Percentiles rank a stretch among this genome's conserved stretches.
Conservation (phyloP, 2,888 invertebrate species). For the Dryobota labecula region DNA sequence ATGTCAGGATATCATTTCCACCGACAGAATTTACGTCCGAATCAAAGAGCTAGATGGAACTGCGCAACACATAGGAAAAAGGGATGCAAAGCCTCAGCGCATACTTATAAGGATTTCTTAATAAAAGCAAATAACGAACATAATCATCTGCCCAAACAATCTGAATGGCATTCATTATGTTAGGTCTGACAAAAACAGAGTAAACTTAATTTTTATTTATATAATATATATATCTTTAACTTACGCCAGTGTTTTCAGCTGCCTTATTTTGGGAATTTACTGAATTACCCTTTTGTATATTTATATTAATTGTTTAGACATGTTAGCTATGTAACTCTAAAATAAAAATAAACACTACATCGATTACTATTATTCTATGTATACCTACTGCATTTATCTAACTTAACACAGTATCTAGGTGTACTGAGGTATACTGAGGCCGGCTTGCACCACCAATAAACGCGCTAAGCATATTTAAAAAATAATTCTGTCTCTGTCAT, state of each 20-base stretch:
- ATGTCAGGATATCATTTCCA: slow-evolving; percentile 33
- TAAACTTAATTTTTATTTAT: not conserved
- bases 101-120: slow-evolving; percentile 6
- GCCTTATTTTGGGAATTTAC: not conserved
- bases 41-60: slow-evolving; percentile 15
- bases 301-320: not conserved
- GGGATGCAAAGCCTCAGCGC: slow-evolving; percentile 20
- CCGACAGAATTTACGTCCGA: not conserved
- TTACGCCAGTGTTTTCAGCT: not conserved
- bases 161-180: not conserved
- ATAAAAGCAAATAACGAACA: slow-evolving; percentile 27
- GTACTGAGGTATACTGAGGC: too few species aligned
- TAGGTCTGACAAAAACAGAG: not conserved
- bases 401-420: too few species aligned
- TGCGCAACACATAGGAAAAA: slow-evolving; percentile 29
- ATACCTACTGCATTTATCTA: too few species aligned
- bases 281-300: not conserved
- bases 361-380: too few species aligned
- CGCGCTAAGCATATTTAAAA: too few species aligned
- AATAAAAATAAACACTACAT: too few species aligned
- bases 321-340: not conserved
- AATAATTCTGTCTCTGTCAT: too few species aligned
- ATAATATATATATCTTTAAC: too few species aligned
- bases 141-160: slow-evolving; percentile 6
- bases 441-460: too few species aligned